Evolutionary conservation across 2,888 invertebrate species (phyloP), one percentile per base, ranked within the genome.

Genomic region (Lapara coniferarum): DNA sequence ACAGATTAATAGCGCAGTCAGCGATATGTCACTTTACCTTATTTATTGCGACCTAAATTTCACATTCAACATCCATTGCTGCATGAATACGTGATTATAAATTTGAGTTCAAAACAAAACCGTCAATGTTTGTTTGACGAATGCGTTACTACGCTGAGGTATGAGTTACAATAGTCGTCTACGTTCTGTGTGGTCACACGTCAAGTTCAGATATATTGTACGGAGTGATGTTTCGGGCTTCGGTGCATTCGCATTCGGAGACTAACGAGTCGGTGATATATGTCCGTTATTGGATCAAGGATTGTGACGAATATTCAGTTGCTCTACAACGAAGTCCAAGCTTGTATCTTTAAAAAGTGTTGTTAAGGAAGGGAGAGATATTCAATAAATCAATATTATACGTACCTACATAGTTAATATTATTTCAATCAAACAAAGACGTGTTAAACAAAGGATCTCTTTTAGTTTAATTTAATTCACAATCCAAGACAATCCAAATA

Each of bases 1-100:
- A 74, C 74, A 79, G 75, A 81, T 81, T 80, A 81, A 80, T 80
- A 78, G 77, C 71, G 69, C 73, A 75, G 74, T 73, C 78, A 71
- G 72, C 75, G 72, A 71, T 75, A 69, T 73, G 74, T 74, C 77
- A 75, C 74, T 72, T 74, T 71, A 75, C 71, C 71, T 49, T 70
- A 68, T 70, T 46, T 55, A 59, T 14, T 5, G 25, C 49, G 30
- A 8, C 19, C 51, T 30, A 10, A 69, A 59, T 7, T n/a, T 51
- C 49, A 19, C 13, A 13, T 0, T 30, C 46, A 16, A 25, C n/a
- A 37, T 19, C 57, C 71, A 72, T 71, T 71, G 72, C 72, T 63
- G 46, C 59, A 59, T 70, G 69, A 56, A 16, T 67, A 30, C 10
- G 4, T 1, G 5, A 7, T 5, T 51, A 12, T 16, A 13, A 13